Base-by-base conservation (phyloP, 2,888 invertebrate species). In the Volucella inanis region DNA sequence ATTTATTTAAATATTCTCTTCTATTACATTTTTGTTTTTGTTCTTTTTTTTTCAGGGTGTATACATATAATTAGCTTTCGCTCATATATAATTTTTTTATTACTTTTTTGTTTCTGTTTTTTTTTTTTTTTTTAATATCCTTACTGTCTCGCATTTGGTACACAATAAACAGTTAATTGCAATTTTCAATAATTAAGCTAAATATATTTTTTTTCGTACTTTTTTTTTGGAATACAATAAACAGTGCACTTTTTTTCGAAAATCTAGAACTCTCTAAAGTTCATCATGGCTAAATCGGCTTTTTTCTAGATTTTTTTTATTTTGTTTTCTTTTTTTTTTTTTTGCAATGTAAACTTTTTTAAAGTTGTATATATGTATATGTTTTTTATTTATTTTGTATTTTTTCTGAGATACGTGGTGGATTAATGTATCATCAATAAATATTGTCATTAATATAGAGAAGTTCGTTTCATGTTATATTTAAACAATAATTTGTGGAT, bases 1-100 rank as follows among this genome's bases (percentile, higher is more conserved):
- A 85, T 85, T 85, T 85, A 85, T 85, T 85, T 85, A 85, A 77
- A 81, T 85, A 81, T 85, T 85, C 84, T 85, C 81, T 81, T 81
- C 85, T 85, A 81, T 85, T 85, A 85, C 77, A 81, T 77, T 50
- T 49, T 79, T 59, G 6, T 52, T 61, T 10, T 8, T 18, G 22
- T n/a, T 45, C 12, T 11, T 31, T 31, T 6, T 31, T 74, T 54
- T 80, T 72, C 47, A 64, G 55, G 78, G 77, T 83, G 79, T 74
- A 83, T 87, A 80, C 74, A 87, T 77, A 83, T 70, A 78, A 57
- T 70, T 59, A 54, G 70, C 70, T 59, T 67, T 65, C 75, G 75
- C 61, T 50, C 68, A 71, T 67, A 79, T 70, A 80, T 64, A 74
- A 64, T 68, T 78, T 62, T 76, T 45, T 22, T 61, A 67, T 74